phyloP scores from a whole-genome alignment of 2,797 vertebrate genomes.

The Acanthurus leucopareius region DNA sequence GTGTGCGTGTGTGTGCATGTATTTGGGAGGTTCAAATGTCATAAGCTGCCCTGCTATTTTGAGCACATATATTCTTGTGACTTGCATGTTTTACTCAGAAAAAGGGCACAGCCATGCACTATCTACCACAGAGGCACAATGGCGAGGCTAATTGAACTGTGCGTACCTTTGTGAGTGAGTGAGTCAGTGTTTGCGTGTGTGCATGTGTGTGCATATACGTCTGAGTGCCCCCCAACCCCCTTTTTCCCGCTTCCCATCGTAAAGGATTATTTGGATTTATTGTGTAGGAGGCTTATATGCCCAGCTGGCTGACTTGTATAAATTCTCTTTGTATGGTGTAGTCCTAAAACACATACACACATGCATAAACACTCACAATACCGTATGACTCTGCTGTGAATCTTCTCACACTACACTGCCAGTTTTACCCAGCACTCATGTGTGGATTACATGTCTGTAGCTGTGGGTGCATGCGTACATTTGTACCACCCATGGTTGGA shows the following conservation, averaged over 20 bases:
- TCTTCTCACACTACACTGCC: conserved; percentile 42
- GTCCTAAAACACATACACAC: conserved; percentile 39
- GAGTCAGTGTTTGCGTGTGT: conserved; percentile 22
- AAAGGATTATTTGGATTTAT: conserved; percentile 89
- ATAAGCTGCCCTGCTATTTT: conserved; percentile 81
- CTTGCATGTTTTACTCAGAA: conserved; percentile 78
- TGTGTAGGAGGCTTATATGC: conserved; percentile 86
- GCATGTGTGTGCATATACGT: conserved; percentile 45
- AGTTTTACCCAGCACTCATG: conserved; percentile 40
- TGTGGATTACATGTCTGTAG: conserved; percentile 32
- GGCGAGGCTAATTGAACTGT: conserved; percentile 75
- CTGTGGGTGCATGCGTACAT: conserved; percentile 15
- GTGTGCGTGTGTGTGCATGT: conserved; percentile 1
- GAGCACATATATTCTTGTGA: conserved; percentile 77
- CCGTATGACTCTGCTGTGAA: conserved; percentile 34
- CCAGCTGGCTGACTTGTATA: conserved; percentile 84
- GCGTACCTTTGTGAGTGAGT: conserved; percentile 64
- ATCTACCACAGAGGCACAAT: conserved; percentile 74
- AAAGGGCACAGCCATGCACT: conserved; percentile 74
- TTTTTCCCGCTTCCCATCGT: conserved; percentile 76
- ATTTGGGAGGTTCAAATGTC: conserved; percentile 78
- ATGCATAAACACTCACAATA: conserved; percentile 12
- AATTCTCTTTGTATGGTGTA: conserved; percentile 83
- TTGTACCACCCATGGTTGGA: conserved; percentile 20
- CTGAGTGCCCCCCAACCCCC: conserved; percentile 44